Percentiles rank a stretch among this genome's conserved stretches.
These are phyloP conservation scores for Phallusia fumigata DNA, from an alignment of 23 tunicate species.

Conservation along the genomic window DNA sequence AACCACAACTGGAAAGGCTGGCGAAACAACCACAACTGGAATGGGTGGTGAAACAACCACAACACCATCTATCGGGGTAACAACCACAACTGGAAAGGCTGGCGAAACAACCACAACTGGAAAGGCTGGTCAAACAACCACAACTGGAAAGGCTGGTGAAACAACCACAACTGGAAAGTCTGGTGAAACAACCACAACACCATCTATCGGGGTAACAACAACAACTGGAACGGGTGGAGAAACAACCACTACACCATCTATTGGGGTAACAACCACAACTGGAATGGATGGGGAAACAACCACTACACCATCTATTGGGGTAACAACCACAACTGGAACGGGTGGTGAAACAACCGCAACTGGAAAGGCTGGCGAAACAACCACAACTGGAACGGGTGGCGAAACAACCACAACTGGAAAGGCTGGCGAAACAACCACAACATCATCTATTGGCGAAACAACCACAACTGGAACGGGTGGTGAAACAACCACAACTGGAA, in stretches of 20 bases:
- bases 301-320: neutral
- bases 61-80: neutral
- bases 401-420: too few species aligned
- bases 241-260: slow-evolving; percentile 27
- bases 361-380: too few species aligned
- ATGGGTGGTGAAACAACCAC: slow-evolving; percentile 34
- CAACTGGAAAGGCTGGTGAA: slow-evolving; percentile 15
- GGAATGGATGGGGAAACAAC: neutral
- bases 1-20: slow-evolving; percentile 10
- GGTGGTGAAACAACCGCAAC: too few species aligned
- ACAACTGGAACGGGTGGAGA: slow-evolving; percentile 18
- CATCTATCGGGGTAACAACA: neutral
- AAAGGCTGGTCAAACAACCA: slow-evolving; percentile 23
- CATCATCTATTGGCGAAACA: too few species aligned
- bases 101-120: slow-evolving; percentile 40
- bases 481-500: too few species aligned
- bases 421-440: too few species aligned
- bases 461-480: too few species aligned
- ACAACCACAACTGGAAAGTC: too few species aligned
- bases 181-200: slow-evolving; percentile 40
- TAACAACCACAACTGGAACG: too few species aligned
- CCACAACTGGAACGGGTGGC: too few species aligned
- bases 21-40: too few species aligned
- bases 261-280: slow-evolving; percentile 24
- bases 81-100: slow-evolving; percentile 27